Evolutionary conservation across 2,113 vertebrate genomes (phyloP), one percentile per base, ranked within the genome.

Genomic region (Acinonyx jubatus): DNA sequence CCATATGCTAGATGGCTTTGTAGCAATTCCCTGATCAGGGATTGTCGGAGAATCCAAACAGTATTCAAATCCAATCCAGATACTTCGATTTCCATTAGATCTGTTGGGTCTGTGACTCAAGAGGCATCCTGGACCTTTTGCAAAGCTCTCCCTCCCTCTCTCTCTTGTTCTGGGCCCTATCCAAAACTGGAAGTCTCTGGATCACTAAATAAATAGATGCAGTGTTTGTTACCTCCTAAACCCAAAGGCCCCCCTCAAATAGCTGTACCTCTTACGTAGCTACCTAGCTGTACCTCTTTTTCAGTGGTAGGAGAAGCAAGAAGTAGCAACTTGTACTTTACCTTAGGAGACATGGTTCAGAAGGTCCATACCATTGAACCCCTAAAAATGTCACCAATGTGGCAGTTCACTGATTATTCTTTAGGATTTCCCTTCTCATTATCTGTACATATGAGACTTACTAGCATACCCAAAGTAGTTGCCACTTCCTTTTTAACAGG

Each of bases 341-440:
- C 19, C 38, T 63, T 48, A 10, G 31, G 57, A 52, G 18, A n/a
- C 27, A 41, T 8, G 55, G 48, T 63, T 13, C 14, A 1, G 31
- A 41, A 25, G 11, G 71, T 57, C 57, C 87, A n/a, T 13, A 33
- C 38, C 69, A 10, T 0, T n/a, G 71, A 23, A 7, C 38, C 13
- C 63, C 12, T 65, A 11, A 45, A 76, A 48, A 7, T 13, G 0
- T 48, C 18, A 33, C 71, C 4, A 1, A 1, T 25, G 55, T 19
- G 31, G 38, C 21, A 27, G 25, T n/a, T 23, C n/a, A 13, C 14
- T 7, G 21, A 21, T 31, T 25, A 14, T 21, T 25, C 29, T n/a
- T 15, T 33, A 27, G 52, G 79, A 14, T 25, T 89, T 18, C 65
- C 6, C 25, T 18, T 27, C 38, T 55, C 21, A 4, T n/a, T 18